These are phyloP conservation scores for Megaleporinus macrocephalus DNA, from an alignment of 2,113 vertebrate genomes.

Conservation along the genomic window DNA sequence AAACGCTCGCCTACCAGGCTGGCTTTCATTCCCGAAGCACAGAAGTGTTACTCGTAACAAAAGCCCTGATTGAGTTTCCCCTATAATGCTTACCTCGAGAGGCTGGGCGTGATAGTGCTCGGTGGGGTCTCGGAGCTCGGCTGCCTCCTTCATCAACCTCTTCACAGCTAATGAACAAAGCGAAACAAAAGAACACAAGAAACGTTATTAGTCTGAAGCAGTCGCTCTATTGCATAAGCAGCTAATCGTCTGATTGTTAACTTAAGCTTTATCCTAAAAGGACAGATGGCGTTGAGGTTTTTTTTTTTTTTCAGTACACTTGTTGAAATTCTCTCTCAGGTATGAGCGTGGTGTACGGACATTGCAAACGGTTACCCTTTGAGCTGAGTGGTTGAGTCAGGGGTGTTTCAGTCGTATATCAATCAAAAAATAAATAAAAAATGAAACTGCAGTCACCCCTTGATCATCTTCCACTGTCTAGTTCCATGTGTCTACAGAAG, in stretches of 20 bases:
- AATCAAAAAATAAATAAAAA: too few relatives aligned
- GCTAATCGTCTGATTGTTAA: background rate
- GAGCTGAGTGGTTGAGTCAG: too few relatives aligned
- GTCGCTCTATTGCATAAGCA: too few relatives aligned
- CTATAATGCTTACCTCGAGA: constrained; percentile 84
- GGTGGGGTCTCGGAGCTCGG: constrained; percentile 93
- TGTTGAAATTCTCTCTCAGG: too few relatives aligned
- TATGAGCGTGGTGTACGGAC: too few relatives aligned
- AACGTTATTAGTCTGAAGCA: background rate
- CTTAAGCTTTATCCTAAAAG: background rate
- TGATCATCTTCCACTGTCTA: too few relatives aligned
- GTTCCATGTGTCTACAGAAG: too few relatives aligned
- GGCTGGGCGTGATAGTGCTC: constrained; percentile 99
- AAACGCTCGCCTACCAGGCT: background rate
- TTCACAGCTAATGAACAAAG: constrained; percentile 87
- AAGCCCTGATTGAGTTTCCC: background rate
- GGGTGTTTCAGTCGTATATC: too few relatives aligned
- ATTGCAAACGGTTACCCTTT: too few relatives aligned
- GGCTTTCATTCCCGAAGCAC: background rate
- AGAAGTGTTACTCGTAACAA: background rate
- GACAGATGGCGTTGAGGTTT: background rate
- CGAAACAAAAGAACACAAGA: constrained; percentile 46
- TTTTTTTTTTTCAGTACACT: too few relatives aligned
- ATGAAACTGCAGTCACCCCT: too few relatives aligned
- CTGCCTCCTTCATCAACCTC: constrained; percentile 98